phyloP scores from a whole-genome alignment of 2,113 vertebrate genomes.

The Phoxinus phoxinus region DNA sequence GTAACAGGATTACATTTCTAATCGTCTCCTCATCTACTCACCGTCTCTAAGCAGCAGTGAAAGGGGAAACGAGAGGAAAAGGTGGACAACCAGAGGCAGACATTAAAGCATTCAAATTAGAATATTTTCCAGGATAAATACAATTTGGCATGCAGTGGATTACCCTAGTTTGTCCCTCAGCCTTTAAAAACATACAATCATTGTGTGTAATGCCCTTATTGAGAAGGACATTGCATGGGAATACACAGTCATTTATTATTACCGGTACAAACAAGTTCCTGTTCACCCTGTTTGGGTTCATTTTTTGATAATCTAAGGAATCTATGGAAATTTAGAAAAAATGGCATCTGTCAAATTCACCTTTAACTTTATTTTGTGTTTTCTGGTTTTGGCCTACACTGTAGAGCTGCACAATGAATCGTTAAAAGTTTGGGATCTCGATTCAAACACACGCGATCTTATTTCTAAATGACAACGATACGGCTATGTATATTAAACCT shows the following conservation, averaged over 20 bases:
- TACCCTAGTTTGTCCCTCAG: neutral
- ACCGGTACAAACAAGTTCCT: neutral
- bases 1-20: constrained; percentile 46
- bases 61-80: neutral
- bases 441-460: no score
- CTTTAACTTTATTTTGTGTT: no score
- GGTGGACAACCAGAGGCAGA: neutral
- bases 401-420: no score
- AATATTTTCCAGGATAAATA: neutral
- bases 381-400: no score
- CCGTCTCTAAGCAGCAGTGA: neutral
- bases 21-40: constrained; percentile 42
- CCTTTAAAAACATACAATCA: neutral
- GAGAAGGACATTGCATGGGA: neutral
- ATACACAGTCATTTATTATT: neutral
- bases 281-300: neutral
- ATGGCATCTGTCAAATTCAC: neutral
- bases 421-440: no score
- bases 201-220: neutral
- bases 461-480: no score
- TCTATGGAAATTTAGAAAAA: neutral
- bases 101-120: neutral
- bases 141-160: neutral
- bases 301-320: no score
- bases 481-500: no score